These are phyloP conservation scores for Oceanites oceanicus DNA, from an alignment of 2,113 vertebrate species.

Conservation along the genomic window DNA sequence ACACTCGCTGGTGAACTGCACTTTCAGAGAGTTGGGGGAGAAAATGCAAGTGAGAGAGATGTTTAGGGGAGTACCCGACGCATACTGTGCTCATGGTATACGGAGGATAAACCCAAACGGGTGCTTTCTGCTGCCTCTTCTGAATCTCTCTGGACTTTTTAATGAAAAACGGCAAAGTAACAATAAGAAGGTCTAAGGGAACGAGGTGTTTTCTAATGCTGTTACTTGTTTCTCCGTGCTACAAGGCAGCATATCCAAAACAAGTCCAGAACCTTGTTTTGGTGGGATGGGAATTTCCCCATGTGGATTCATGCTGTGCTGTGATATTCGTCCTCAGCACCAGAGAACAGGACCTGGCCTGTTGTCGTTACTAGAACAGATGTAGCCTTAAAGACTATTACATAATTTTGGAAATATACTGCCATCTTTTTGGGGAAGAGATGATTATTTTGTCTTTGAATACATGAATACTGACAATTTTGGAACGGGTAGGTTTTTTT, in stretches of 20 bases:
- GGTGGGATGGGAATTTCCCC: background rate
- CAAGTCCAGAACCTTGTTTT: background rate
- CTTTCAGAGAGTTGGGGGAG: background rate
- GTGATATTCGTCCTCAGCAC: background rate
- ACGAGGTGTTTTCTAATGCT: background rate
- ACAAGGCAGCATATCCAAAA: background rate
- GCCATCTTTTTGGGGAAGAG: background rate
- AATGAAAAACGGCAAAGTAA: background rate
- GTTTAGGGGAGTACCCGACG: fast-evolving
- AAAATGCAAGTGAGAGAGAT: background rate
- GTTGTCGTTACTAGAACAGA: background rate
- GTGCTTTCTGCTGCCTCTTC: background rate
- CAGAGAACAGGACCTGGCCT: background rate
- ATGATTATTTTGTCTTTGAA: background rate
- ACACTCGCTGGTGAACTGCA: background rate
- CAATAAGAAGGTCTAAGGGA: background rate
- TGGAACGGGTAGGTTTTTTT: background rate
- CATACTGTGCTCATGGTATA: fast-evolving
- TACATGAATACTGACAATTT: background rate
- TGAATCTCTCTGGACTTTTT: background rate
- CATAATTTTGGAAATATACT: background rate
- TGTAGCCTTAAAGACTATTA: background rate
- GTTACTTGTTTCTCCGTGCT: background rate
- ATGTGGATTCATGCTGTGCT: background rate
- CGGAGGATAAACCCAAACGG: fast-evolving